Evolutionary conservation across 2,888 invertebrate species (phyloP).

Genomic region (Onthophagus sagittarius): DNA sequence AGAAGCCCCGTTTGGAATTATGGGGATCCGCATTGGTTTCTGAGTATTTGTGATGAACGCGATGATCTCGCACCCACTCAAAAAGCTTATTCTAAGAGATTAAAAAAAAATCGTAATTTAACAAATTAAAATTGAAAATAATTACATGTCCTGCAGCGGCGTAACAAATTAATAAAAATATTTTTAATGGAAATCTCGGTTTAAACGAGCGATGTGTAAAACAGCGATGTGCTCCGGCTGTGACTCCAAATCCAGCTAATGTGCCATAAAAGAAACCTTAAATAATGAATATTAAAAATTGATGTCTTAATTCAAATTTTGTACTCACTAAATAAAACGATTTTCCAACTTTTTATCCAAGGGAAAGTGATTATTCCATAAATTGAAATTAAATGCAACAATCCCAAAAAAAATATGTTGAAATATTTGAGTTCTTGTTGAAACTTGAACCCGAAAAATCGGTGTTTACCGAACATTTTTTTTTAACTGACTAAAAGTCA

Average conservation of each 20-base stretch:
- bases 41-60: slow-evolving; percentile 70
- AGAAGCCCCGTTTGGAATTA: slow-evolving; percentile 79
- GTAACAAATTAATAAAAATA: slow-evolving; percentile 58
- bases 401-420: not conserved
- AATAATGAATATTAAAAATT: not conserved
- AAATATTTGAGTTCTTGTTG: not conserved
- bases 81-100: slow-evolving; percentile 59
- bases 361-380: slow-evolving; percentile 45
- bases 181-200: slow-evolving; percentile 58
- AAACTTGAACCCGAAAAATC: not conserved
- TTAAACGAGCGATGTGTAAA: slow-evolving; percentile 68
- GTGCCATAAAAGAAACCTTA: slow-evolving; percentile 36
- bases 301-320: not conserved
- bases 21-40: slow-evolving; percentile 84
- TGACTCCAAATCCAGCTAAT: slow-evolving; percentile 19
- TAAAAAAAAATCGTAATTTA: slow-evolving; percentile 13
- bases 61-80: slow-evolving; percentile 73
- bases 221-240: slow-evolving; percentile 34
- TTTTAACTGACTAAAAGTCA: not conserved
- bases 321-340: slow-evolving; percentile 60
- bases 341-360: slow-evolving; percentile 44
- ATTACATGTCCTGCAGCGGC: slow-evolving; percentile 65
- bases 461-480: not conserved
- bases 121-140: not conserved
- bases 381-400: slow-evolving; percentile 27